Evolutionary conservation across 2,797 vertebrate genomes (phyloP).

Genomic region (Pseudomugil tenellus): DNA sequence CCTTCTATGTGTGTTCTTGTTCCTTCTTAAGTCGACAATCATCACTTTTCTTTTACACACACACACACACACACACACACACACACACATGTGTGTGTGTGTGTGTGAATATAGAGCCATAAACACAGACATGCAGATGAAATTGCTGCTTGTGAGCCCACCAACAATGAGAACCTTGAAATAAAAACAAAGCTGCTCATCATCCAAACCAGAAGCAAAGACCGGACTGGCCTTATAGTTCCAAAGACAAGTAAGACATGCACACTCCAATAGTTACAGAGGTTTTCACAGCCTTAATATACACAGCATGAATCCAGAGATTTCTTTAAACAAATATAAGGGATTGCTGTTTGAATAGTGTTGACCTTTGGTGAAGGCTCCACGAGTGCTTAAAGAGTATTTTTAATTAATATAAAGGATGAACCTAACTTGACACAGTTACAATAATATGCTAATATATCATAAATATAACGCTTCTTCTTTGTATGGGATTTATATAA

Average conservation of each 20-base stretch:
- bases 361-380: slow-evolving; percentile 67
- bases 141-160: slow-evolving; percentile 65
- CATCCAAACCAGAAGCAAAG: slow-evolving; percentile 71
- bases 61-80: slow-evolving; percentile 21
- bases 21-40: no score
- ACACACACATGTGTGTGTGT: no score
- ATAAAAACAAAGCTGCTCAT: slow-evolving; percentile 75
- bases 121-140: slow-evolving; percentile 50
- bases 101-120: no score
- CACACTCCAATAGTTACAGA: slow-evolving; percentile 61
- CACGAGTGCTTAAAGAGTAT: slow-evolving; percentile 24
- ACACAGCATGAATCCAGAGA: slow-evolving; percentile 43
- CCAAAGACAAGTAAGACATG: slow-evolving; percentile 49
- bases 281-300: slow-evolving; percentile 48
- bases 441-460: slow-evolving; percentile 24
- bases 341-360: slow-evolving; percentile 36
- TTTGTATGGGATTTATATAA: slow-evolving; percentile 3
- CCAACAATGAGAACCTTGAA: slow-evolving; percentile 79
- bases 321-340: slow-evolving; percentile 69
- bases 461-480: slow-evolving; percentile 4
- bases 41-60: no score
- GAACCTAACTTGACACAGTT: slow-evolving; percentile 40
- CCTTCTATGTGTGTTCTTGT: no score
- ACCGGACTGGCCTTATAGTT: slow-evolving; percentile 56
- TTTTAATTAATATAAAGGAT: slow-evolving; percentile 30